A percentile compares a stretch with the other conserved stretches of the same genome.
phyloP scores from a whole-genome alignment of 2,888 invertebrate genomes.

The Cryptus viduatorius region DNA sequence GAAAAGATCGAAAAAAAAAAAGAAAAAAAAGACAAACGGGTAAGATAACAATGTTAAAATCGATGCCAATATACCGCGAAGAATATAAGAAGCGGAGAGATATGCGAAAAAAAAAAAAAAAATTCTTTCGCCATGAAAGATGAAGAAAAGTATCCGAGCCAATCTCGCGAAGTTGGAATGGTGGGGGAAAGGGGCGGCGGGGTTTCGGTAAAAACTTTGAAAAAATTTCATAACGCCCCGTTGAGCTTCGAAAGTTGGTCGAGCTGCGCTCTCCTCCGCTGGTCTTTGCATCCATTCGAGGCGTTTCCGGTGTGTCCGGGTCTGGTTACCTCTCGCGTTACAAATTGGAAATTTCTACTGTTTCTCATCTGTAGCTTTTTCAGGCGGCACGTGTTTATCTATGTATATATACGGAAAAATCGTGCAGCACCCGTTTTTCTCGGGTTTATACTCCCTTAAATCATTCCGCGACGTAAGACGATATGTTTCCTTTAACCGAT shows the following conservation, averaged over 20 bases:
- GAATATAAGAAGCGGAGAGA: not conserved
- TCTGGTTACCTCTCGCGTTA: not conserved
- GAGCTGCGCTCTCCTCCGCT: not conserved
- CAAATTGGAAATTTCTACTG: slow-evolving; percentile 9
- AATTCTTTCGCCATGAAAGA: not conserved
- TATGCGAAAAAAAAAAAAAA: not conserved
- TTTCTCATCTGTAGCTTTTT: not conserved
- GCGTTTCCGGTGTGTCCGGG: slow-evolving; percentile 5
- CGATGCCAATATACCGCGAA: not conserved
- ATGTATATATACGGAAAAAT: not conserved
- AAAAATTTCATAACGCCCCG: slow-evolving; percentile 41
- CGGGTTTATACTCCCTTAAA: not conserved
- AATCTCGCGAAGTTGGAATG: slow-evolving; percentile 25
- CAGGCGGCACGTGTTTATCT: not conserved
- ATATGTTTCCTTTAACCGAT: slow-evolving; percentile 19
- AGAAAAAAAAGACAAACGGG: not conserved
- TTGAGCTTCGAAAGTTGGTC: slow-evolving; percentile 39
- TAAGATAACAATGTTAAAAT: slow-evolving; percentile 3
- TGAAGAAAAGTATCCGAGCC: slow-evolving; percentile 36
- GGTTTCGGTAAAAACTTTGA: slow-evolving; percentile 33
- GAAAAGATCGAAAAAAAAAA: not conserved
- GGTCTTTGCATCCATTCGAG: not conserved
- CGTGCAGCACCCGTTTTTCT: not conserved
- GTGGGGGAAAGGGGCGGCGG: not conserved
- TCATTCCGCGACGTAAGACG: not conserved